A percentile compares a stretch with the other conserved stretches of the same genome.
Evolutionary conservation across 2,888 invertebrate species (phyloP).

Genomic region (Criorhina ranunculi): DNA sequence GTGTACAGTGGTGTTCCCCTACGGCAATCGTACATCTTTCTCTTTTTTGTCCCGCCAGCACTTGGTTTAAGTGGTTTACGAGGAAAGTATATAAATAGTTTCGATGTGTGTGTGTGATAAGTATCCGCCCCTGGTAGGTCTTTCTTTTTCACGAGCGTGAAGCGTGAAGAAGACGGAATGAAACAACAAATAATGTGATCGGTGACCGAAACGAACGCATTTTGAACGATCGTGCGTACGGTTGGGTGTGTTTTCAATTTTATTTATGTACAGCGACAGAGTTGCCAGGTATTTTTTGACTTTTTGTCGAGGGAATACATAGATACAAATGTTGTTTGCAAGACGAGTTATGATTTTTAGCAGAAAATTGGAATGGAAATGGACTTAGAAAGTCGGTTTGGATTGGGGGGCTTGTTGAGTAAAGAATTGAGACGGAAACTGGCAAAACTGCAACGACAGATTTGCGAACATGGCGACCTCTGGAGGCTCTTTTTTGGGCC

Average conservation of each 20-base stretch:
- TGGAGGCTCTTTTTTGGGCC: no score
- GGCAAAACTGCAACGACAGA: no score
- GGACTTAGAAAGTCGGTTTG: no score
- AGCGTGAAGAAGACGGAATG: constrained; percentile 21
- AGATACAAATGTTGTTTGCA: no score
- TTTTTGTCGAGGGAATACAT: neutral
- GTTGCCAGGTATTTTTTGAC: constrained; percentile 24
- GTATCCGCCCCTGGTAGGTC: constrained; percentile 51
- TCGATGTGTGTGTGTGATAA: constrained; percentile 8
- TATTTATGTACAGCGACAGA: constrained; percentile 36
- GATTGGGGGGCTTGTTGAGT: no score
- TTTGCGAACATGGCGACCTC: no score
- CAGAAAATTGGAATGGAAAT: no score
- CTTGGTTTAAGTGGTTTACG: neutral
- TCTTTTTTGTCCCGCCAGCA: constrained; percentile 13
- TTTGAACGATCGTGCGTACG: constrained; percentile 36
- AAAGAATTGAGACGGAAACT: no score
- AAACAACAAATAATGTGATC: constrained; percentile 18
- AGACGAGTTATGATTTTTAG: neutral
- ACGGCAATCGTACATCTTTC: constrained; percentile 2
- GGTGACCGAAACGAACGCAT: constrained; percentile 20
- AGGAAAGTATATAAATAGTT: neutral
- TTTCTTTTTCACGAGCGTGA: constrained; percentile 6
- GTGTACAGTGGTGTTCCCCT: constrained; percentile 29
- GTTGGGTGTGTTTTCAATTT: constrained; percentile 19